Evolutionary conservation across 2,113 vertebrate species (phyloP), one percentile per base, ranked within the genome.

Genomic region (Athene cunicularia): DNA sequence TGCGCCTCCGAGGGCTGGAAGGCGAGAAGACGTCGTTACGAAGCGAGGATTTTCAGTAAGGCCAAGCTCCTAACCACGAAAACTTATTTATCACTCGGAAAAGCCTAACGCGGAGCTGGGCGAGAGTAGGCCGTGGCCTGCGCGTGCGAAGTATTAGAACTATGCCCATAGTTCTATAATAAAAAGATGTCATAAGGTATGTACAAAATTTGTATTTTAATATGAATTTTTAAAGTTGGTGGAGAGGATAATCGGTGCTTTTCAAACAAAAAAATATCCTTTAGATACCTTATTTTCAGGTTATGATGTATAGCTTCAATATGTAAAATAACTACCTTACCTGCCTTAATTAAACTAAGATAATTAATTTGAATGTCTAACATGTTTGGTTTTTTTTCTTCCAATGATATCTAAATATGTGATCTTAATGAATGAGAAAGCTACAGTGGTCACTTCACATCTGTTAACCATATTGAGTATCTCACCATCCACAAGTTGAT

Each of bases 31-130:
- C 8, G 37, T 23, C 5, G 60, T 53, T 5, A 68, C 37, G 10
- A 12, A 0, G 49, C 0, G 10, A 5, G 33, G 17, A 7, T 9
- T 27, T 18, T 33, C 9, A 5, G 8, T 0, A 4, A 6, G 22
- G 16, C 6, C 27, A 14, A 5, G 5, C 4, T 8, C 33, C 55
- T 45, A 1, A 2, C 1, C 12, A 4, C 24, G 39, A 66, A 80
- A 95, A 62, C 70, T 72, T 4, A 14, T 11, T 30, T 20, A 12
- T 17, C 50, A 0, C 32, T 33, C 3, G 9, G 33, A 19, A 23
- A n/a, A 53, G 19, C 79, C 37, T 27, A 1, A 2, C 1, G 3
- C 20, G 18, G 19, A 22, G 52, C 15, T 9, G 1, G 53, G 32
- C 5, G 9, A 0, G 9, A 5, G 18, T 1, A 12, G 16, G 32